Conservation (phyloP, 2,888 invertebrate species). For the Clivina fossor region DNA sequence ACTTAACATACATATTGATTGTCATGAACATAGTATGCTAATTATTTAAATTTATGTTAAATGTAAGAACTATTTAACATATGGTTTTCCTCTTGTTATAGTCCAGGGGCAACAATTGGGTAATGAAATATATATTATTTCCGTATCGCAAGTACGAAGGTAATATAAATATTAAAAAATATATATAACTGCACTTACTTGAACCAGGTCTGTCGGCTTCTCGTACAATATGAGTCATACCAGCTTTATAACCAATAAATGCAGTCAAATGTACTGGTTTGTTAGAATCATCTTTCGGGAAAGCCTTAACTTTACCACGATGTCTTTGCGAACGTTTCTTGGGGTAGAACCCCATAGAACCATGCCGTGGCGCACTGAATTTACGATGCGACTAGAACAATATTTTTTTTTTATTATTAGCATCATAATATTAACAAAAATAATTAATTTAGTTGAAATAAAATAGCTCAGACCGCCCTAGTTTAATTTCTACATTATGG, state of each 20-base stretch:
- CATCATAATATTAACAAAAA: conserved; percentile 5
- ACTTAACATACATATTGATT: no score
- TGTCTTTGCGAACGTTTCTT: conserved; percentile 97
- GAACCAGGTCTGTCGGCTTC: no score
- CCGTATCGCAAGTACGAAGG: no score
- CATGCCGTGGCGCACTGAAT: conserved; percentile 99
- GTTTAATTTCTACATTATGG: conserved; percentile 64
- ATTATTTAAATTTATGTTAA: not conserved
- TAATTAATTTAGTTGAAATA: conserved; percentile 2
- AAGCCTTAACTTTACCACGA: conserved; percentile 99
- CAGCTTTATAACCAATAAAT: conserved; percentile 97
- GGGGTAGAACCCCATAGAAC: conserved; percentile 99
- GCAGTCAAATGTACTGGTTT: conserved; percentile 98
- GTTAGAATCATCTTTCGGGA: conserved; percentile 95
- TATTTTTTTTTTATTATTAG: not conserved
- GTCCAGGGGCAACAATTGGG: no score
- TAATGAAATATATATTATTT: no score
- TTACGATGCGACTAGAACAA: conserved; percentile 95
- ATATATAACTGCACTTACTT: no score
- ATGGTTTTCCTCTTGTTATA: no score
- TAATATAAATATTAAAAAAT: no score
- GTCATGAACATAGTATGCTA: no score
- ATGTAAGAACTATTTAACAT: no score
- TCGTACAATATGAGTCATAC: no score
- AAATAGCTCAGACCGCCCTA: conserved; percentile 78